Percentiles rank a stretch among this genome's conserved stretches.
Evolutionary conservation across 2,113 vertebrate species (phyloP).

Genomic region (Pica pica): DNA sequence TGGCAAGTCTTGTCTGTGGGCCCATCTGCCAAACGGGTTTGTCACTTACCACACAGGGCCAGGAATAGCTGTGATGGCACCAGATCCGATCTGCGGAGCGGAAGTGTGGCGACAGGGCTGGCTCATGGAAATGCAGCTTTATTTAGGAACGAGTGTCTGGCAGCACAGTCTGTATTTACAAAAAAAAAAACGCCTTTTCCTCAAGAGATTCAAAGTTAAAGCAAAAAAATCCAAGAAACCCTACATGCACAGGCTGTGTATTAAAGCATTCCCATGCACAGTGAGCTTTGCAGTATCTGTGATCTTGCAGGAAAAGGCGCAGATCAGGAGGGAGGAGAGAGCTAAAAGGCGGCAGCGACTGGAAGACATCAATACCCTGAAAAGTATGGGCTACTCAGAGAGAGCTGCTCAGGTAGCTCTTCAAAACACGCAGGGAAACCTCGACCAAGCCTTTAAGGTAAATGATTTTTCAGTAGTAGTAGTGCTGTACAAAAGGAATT

Average conservation of each 20-base stretch:
- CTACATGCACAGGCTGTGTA: not conserved
- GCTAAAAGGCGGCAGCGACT: conserved; percentile 74
- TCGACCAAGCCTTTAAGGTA: conserved; percentile 82
- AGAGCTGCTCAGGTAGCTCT: conserved; percentile 82
- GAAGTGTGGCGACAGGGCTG: not conserved
- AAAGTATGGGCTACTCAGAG: conserved; percentile 80
- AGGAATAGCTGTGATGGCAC: not conserved
- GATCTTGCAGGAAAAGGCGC: conserved; percentile 79
- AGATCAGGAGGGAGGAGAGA: conserved; percentile 79
- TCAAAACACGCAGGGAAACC: conserved; percentile 73
- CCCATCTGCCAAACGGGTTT: conserved; percentile 22
- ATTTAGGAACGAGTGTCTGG: not conserved
- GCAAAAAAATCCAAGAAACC: not conserved
- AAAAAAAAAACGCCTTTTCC: not conserved
- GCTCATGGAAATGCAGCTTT: not conserved
- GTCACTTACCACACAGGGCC: not conserved
- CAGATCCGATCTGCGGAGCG: not conserved
- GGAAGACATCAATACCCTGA: conserved; percentile 75
- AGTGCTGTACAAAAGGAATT: not conserved
- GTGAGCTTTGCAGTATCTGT: not conserved
- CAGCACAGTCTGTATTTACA: not conserved
- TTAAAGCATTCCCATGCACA: not conserved
- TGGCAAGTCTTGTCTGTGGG: conserved; percentile 1
- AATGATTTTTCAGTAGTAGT: not conserved
- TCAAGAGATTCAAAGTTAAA: not conserved